Percentiles rank a stretch among this genome's conserved stretches.
phyloP scores from a whole-genome alignment of 2,888 invertebrate genomes.

The Chloroclysta siterata region DNA sequence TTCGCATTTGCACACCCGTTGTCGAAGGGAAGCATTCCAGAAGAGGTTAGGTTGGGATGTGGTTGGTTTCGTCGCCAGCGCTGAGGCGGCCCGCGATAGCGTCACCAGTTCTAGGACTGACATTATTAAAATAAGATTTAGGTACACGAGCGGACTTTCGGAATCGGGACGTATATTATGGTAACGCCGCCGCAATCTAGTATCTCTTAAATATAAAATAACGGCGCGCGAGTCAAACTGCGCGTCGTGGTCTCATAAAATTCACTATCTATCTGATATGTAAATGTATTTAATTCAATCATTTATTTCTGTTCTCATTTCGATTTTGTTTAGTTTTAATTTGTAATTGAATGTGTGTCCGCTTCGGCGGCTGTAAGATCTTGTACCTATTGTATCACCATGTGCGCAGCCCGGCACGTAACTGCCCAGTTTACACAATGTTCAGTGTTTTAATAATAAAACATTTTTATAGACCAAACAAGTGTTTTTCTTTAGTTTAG shows the following conservation, averaged over 20 bases:
- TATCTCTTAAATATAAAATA: slow-evolving; percentile 40
- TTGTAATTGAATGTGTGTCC: slow-evolving; percentile 62
- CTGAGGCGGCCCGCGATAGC: slow-evolving; percentile 29
- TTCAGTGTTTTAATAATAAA: slow-evolving; percentile 81
- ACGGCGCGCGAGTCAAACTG: slow-evolving; percentile 48
- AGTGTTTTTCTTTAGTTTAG: slow-evolving; percentile 15
- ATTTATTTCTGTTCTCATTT: slow-evolving; percentile 68
- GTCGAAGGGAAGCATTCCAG: slow-evolving; percentile 18
- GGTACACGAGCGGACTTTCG: slow-evolving; percentile 52
- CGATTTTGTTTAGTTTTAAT: slow-evolving; percentile 75
- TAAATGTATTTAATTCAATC: slow-evolving; percentile 77
- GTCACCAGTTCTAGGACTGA: slow-evolving; percentile 59
- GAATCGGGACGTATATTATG: slow-evolving; percentile 49
- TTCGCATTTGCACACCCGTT: slow-evolving; percentile 13
- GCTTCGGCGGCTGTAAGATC: slow-evolving; percentile 59
- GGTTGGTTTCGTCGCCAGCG: slow-evolving; percentile 19
- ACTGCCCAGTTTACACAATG: slow-evolving; percentile 63
- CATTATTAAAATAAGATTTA: slow-evolving; percentile 56
- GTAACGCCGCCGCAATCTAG: slow-evolving; percentile 45
- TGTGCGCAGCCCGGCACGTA: slow-evolving; percentile 52
- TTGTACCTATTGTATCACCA: slow-evolving; percentile 68
- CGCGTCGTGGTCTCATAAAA: slow-evolving; percentile 56
- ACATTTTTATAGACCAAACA: slow-evolving; percentile 79
- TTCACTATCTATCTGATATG: slow-evolving; percentile 52
- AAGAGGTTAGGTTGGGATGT: slow-evolving; percentile 4